phyloP scores from a whole-genome alignment of 2,797 vertebrate genomes.

The Odontamblyopus lacepedii region DNA sequence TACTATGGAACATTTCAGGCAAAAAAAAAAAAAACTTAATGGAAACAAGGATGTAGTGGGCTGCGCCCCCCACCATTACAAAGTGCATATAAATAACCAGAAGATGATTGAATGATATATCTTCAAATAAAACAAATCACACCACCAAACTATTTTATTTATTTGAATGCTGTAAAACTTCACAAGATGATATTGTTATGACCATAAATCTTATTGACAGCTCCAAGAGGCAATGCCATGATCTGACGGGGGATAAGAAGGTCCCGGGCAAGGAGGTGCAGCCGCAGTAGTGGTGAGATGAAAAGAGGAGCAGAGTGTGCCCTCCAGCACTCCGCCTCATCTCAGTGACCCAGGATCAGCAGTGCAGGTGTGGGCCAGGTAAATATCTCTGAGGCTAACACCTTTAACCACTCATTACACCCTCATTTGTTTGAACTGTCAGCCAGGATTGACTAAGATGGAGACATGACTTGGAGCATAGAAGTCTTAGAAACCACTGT shows the following conservation, averaged over 20 bases:
- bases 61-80: too few species aligned
- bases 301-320: slow-evolving; percentile 65
- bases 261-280: slow-evolving; percentile 28
- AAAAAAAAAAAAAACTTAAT: neutral
- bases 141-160: neutral
- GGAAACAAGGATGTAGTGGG: too few species aligned
- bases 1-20: neutral
- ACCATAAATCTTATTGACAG: neutral
- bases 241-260: slow-evolving; percentile 30
- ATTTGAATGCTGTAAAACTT: neutral
- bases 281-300: slow-evolving; percentile 51
- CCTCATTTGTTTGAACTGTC: slow-evolving; percentile 26
- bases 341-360: slow-evolving; percentile 66
- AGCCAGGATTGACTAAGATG: neutral
- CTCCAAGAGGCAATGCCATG: slow-evolving; percentile 24
- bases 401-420: slow-evolving; percentile 47
- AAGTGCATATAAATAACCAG: neutral
- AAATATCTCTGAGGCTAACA: slow-evolving; percentile 66
- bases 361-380: slow-evolving; percentile 71
- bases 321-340: slow-evolving; percentile 61
- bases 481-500: neutral
- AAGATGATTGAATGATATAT: neutral
- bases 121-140: neutral
- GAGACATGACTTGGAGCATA: neutral
- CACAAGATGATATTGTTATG: neutral